Evolutionary conservation across 92 coral and sea anemone genomes (phyloP).

Genomic region (Meandrina meandrites): DNA sequence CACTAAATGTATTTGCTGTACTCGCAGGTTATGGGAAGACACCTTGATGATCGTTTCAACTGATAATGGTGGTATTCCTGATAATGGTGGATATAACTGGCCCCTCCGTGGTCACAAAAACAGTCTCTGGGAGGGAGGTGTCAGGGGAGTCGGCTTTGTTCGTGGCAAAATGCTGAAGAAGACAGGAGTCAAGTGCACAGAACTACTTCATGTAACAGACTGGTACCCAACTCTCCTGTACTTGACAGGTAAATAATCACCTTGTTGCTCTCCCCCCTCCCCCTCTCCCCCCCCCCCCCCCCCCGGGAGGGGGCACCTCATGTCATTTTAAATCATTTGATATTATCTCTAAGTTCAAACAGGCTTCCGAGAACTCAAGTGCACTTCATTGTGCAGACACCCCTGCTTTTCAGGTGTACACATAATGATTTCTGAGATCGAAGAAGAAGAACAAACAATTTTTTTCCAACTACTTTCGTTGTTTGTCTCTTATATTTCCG

Average conservation of each 20-base stretch:
- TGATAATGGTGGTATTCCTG: conserved; percentile 77
- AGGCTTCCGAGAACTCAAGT: no score
- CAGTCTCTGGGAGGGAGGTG: conserved; percentile 81
- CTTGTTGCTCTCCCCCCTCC: no score
- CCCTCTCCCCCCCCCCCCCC: no score
- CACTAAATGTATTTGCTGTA: background rate
- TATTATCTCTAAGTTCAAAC: no score
- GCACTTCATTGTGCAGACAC: no score
- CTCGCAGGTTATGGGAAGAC: conserved; percentile 63
- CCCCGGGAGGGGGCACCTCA: no score
- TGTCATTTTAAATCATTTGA: no score
- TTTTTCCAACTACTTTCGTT: no score
- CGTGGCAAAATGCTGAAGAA: conserved; percentile 66
- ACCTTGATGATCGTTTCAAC: conserved; percentile 70
- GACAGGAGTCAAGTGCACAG: conserved; percentile 50
- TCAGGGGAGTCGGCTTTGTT: conserved; percentile 71
- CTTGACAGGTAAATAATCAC: conserved; percentile 25
- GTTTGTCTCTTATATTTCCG: no score
- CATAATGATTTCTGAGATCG: no score
- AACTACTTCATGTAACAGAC: conserved; percentile 76
- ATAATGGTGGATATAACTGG: conserved; percentile 74
- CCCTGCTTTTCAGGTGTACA: no score
- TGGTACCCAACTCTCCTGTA: conserved; percentile 78
- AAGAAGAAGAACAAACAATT: no score
- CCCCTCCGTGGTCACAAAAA: conserved; percentile 78